Evolutionary conservation across 2,113 vertebrate genomes (phyloP).

Genomic region (Hydropotes inermis): DNA sequence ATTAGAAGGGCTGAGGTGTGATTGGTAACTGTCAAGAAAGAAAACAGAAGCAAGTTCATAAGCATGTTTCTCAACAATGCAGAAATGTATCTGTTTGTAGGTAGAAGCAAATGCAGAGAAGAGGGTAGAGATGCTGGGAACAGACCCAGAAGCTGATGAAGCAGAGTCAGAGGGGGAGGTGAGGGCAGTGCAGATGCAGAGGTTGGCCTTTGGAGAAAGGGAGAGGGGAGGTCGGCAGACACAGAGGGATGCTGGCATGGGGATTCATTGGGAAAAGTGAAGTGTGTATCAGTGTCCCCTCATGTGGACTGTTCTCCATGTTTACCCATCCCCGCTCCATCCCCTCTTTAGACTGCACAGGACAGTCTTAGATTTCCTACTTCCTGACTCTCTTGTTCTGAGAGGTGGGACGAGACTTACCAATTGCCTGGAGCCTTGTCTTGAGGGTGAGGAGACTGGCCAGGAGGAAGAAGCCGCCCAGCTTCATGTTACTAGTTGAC

Average conservation of each 20-base stretch:
- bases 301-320: neutral
- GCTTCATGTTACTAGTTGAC: neutral
- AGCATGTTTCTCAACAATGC: neutral
- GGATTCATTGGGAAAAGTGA: neutral
- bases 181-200: neutral
- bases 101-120: neutral
- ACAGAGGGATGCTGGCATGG: neutral
- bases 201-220: neutral
- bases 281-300: neutral
- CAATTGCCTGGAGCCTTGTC: neutral
- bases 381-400: neutral
- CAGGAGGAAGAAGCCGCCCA: neutral
- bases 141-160: neutral
- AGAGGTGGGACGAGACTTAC: neutral
- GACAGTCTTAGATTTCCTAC: neutral
- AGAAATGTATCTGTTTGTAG: neutral
- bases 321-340: neutral
- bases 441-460: neutral
- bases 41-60: neutral
- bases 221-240: neutral
- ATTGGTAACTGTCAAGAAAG: neutral
- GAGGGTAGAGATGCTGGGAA: neutral
- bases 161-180: neutral
- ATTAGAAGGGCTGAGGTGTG: neutral
- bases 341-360: neutral